Percentiles rank a stretch among this genome's conserved stretches.
Evolutionary conservation across 2,113 vertebrate genomes (phyloP).

Genomic region (Hemichromis elongatus): DNA sequence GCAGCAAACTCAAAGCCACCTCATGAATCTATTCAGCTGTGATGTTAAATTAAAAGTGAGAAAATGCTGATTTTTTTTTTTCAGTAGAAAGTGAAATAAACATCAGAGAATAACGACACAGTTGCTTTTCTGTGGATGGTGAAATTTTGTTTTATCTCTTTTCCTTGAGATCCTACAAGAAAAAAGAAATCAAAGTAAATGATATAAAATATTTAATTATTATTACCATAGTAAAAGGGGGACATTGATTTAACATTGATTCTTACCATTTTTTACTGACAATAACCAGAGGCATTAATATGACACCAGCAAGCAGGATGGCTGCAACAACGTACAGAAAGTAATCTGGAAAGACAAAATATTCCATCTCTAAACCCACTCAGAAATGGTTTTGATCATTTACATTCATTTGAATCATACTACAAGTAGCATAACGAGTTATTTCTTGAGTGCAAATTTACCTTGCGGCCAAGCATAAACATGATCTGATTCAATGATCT

Average conservation of each 20-base stretch:
- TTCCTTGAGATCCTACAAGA: conserved; percentile 72
- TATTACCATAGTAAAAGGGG: background rate
- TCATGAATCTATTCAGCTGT: background rate
- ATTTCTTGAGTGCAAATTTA: conserved; percentile 1
- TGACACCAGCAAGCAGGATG: conserved; percentile 67
- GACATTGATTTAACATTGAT: background rate
- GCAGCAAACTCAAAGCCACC: background rate
- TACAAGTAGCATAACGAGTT: too few species aligned
- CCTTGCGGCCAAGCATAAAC: conserved; percentile 17
- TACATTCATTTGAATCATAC: background rate
- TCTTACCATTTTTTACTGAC: conserved; percentile 79
- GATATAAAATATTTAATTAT: background rate
- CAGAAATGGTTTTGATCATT: background rate
- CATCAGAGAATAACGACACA: conserved; percentile 15
- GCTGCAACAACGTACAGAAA: conserved; percentile 66
- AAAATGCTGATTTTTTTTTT: background rate
- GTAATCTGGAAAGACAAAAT: conserved; percentile 72
- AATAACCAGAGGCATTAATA: conserved; percentile 72
- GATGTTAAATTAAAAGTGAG: background rate
- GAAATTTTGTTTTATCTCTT: conserved; percentile 60
- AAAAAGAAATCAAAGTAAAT: background rate
- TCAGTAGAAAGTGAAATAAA: background rate
- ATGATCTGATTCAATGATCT: background rate
- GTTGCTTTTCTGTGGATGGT: conserved; percentile 55
- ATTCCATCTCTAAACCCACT: background rate